Base-by-base conservation (phyloP, 2,888 invertebrate genomes). In the Heliconius ethilla region DNA sequence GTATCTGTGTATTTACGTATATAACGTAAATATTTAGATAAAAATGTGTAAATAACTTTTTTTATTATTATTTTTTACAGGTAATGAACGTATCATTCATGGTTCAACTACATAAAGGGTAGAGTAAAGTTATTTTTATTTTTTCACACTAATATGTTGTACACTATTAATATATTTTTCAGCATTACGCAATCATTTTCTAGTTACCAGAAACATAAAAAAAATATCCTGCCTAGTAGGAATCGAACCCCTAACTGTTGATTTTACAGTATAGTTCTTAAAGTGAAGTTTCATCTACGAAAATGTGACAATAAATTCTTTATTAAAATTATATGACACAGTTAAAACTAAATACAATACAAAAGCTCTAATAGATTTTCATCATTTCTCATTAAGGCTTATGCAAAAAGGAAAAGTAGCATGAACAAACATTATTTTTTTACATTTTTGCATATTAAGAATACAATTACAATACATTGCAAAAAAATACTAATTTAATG, bases 401-500 rank as follows among this genome's bases (percentile, higher is more conserved):
- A 72, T 25, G 59, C 59, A 72, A 59, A 72, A 72, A 15, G 55
- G 10, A 33, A 33, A 22, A 59, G 9, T 22, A 59, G n/a, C 7
- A 6, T 70, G 6, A 13, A 33, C 33, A 33, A 72, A 72, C 13
- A 59, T 25, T 3, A 9, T 69, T 69, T 55, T 59, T 70, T 72
- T 29, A 51, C 33, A 59, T 59, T 27, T 72, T 72, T n/a, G n/a
- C 15, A 72, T 59, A 72, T 59, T 25, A 72, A 72, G 40, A 59
- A 59, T 3, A 70, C 55, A 72, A 59, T 72, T 15, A 33, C 59
- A 9, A 72, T 72, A 7, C 22, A 55, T n/a, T 55, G 29, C n/a
- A 51, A 55, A 72, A 33, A 55, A 72, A 55, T 29, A 33, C n/a
- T 59, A 72, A 72, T 72, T 72, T 72, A 25, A 72, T 59, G 15